Percentiles rank a stretch among this genome's conserved stretches.
Conservation (phyloP, 2,113 vertebrate genomes). For the Mola mola region DNA sequence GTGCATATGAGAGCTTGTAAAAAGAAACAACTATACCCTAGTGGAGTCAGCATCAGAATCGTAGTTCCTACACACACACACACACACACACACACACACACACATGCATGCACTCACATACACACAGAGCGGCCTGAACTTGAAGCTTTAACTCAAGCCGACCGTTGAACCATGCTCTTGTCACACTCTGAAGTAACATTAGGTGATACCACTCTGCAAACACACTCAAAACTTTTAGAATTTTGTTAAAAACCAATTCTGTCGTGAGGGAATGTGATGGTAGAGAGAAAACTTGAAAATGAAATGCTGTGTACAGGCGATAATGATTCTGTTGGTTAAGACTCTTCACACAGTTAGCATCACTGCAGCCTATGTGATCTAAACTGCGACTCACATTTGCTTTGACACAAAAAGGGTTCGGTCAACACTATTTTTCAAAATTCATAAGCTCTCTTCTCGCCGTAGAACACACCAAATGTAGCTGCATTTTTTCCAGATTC, state of each 20-base stretch:
- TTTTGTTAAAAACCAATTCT: conserved; percentile 34
- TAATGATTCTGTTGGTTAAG: not conserved
- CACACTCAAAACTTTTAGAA: not conserved
- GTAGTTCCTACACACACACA: not conserved
- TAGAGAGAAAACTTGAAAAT: not conserved
- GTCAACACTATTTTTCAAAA: too few relatives aligned
- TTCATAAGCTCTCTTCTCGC: too few relatives aligned
- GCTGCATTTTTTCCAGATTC: too few relatives aligned
- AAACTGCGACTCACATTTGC: conserved; percentile 34
- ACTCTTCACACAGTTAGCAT: conserved; percentile 14
- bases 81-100: conserved; percentile 10
- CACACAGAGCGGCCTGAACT: conserved; percentile 11
- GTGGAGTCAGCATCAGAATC: too few relatives aligned
- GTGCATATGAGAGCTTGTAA: conserved; percentile 32
- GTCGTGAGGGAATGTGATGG: not conserved
- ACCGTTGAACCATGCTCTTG: conserved; percentile 36
- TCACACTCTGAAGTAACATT: conserved; percentile 33
- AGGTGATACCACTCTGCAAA: conserved; percentile 16
- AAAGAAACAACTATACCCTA: conserved; percentile 1
- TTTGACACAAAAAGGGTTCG: conserved; percentile 23
- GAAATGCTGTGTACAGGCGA: too few relatives aligned
- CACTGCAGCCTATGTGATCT: conserved; percentile 17
- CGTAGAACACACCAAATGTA: too few relatives aligned
- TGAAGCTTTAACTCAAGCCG: conserved; percentile 44
- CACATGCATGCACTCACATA: not conserved